phyloP scores from a whole-genome alignment of 2,888 invertebrate genomes.

The Drosophila picticornis region DNA sequence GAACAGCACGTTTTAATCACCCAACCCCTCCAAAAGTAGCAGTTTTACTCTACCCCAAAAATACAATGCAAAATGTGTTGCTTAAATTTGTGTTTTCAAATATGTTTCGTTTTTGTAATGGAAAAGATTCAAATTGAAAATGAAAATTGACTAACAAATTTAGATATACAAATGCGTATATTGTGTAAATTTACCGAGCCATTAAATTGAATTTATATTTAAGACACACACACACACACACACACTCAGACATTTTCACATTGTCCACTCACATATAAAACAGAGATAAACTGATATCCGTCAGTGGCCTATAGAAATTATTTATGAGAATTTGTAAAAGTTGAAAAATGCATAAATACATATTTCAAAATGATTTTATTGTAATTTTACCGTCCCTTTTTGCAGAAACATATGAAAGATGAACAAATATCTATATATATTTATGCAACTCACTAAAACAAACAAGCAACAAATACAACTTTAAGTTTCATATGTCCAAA shows the following conservation, averaged over 20 bases:
- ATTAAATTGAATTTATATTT: constrained; percentile 85
- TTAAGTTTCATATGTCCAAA: constrained; percentile 67
- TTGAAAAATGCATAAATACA: constrained; percentile 39
- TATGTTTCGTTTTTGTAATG: constrained; percentile 60
- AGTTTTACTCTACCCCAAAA: constrained; percentile 33
- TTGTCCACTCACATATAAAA: constrained; percentile 62
- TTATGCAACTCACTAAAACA: constrained; percentile 70
- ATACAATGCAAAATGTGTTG: constrained; percentile 35
- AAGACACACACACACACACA: constrained; percentile 59
- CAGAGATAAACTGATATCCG: constrained; percentile 43
- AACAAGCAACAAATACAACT: constrained; percentile 54
- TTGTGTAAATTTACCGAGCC: constrained; percentile 84
- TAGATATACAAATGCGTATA: constrained; percentile 71
- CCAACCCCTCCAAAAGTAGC: constrained; percentile 25
- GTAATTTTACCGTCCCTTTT: constrained; percentile 85
- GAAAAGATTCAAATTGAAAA: constrained; percentile 42
- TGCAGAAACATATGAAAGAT: constrained; percentile 61
- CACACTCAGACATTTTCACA: constrained; percentile 52
- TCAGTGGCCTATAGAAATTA: constrained; percentile 61
- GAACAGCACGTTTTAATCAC: constrained; percentile 53
- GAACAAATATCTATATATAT: constrained; percentile 65
- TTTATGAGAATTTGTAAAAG: constrained; percentile 53
- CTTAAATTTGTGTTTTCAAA: constrained; percentile 55
- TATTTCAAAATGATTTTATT: constrained; percentile 84
- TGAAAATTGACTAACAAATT: constrained; percentile 48